Evolutionary conservation across 2,113 vertebrate species (phyloP).

Genomic region (Microtus pennsylvanicus): DNA sequence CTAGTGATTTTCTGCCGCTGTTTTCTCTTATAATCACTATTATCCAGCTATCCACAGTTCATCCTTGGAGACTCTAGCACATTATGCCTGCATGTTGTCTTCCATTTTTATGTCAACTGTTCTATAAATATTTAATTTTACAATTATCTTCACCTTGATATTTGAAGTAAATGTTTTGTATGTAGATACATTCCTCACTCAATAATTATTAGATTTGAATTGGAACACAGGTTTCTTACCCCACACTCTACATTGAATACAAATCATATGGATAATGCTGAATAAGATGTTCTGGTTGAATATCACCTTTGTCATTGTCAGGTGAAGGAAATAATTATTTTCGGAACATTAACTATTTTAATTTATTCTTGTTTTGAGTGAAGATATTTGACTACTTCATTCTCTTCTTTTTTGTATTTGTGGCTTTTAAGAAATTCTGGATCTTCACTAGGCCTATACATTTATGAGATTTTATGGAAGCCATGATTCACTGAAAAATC

Average conservation of each 20-base stretch:
- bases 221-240: background rate
- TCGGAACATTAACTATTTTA: background rate
- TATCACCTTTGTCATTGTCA: background rate
- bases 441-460: background rate
- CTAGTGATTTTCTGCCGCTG: background rate
- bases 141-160: background rate
- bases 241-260: background rate
- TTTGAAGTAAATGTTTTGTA: conserved; percentile 46
- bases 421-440: background rate
- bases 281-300: background rate
- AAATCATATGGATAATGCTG: background rate
- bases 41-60: background rate
- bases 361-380: background rate
- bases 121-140: conserved; percentile 37
- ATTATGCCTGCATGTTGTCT: no score
- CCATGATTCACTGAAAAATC: background rate
- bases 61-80: no score
- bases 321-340: background rate
- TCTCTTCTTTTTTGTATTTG: background rate
- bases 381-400: background rate
- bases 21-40: background rate
- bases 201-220: background rate
- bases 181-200: conserved; percentile 33
- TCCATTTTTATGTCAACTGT: background rate
- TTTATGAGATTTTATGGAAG: conserved; percentile 39